Evolutionary conservation across 2,888 invertebrate genomes (phyloP).

Genomic region (Penaeus monodon): DNA sequence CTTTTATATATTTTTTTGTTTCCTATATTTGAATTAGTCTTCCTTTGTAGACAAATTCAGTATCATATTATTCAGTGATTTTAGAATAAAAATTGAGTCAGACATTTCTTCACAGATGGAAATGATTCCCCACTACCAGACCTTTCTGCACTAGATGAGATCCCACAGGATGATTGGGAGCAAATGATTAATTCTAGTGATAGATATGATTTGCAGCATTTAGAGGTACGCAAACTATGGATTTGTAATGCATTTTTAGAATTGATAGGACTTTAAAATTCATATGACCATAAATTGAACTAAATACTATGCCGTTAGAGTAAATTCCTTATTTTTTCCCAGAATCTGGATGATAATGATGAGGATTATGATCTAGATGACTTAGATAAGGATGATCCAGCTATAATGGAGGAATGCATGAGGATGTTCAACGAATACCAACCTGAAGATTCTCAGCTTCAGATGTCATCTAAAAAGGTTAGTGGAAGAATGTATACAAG

Average conservation of each 20-base stretch:
- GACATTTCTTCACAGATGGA: not conserved
- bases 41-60: no score
- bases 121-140: conserved; percentile 62
- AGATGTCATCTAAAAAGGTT: conserved; percentile 13
- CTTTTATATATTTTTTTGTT: no score
- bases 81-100: not conserved
- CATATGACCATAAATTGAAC: not conserved
- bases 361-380: conserved; percentile 25
- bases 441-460: conserved; percentile 16
- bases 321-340: not conserved
- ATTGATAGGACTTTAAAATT: not conserved
- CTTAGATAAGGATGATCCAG: conserved; percentile 39
- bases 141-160: conserved; percentile 62
- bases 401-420: conserved; percentile 53
- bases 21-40: no score
- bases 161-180: conserved; percentile 64
- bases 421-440: conserved; percentile 56
- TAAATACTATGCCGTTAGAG: not conserved
- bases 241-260: conserved; percentile 1
- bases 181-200: conserved; percentile 38
- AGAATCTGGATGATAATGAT: conserved; percentile 11
- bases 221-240: not conserved
- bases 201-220: conserved; percentile 10
- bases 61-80: no score
- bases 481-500: no score